Conservation (phyloP, 64 coral and sea anemone species). For the Orbicella faveolata region DNA sequence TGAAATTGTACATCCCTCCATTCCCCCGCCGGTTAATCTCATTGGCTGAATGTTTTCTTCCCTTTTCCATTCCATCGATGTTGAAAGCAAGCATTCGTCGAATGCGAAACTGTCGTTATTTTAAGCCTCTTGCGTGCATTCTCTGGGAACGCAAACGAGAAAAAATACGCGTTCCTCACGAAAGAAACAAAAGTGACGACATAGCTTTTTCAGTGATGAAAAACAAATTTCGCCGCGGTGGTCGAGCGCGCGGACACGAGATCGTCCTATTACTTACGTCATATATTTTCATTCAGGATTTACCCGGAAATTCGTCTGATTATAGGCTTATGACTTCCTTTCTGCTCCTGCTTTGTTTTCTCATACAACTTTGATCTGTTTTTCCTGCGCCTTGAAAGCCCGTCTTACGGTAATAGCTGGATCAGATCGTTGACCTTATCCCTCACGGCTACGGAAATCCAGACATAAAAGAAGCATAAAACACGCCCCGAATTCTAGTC, state of each 20-base stretch:
- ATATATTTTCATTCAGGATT: not conserved
- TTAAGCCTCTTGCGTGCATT: not conserved
- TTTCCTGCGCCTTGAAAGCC: not conserved
- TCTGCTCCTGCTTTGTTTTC: not conserved
- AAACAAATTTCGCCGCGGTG: not conserved
- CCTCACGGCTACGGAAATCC: not conserved
- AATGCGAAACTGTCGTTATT: not conserved
- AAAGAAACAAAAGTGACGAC: not conserved
- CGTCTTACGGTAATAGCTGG: not conserved
- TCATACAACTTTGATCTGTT: not conserved
- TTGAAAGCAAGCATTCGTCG: not conserved
- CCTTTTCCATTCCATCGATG: not conserved
- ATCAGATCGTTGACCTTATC: not conserved
- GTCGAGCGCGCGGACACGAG: not conserved
- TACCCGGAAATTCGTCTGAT: not conserved
- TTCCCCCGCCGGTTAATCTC: not conserved
- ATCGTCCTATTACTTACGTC: not conserved
- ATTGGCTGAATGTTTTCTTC: not conserved
- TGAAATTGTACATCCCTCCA: not conserved
- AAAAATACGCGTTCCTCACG: not conserved
- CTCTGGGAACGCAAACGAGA: not conserved
- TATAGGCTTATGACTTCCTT: slow-evolving; percentile 1
- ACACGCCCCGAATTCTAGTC: too few species aligned
- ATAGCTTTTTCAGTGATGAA: not conserved
- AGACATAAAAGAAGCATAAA: too few species aligned